Percentiles rank a stretch among this genome's conserved stretches.
phyloP scores from a whole-genome alignment of 2,888 invertebrate genomes.

The Odontocerum albicorne region DNA sequence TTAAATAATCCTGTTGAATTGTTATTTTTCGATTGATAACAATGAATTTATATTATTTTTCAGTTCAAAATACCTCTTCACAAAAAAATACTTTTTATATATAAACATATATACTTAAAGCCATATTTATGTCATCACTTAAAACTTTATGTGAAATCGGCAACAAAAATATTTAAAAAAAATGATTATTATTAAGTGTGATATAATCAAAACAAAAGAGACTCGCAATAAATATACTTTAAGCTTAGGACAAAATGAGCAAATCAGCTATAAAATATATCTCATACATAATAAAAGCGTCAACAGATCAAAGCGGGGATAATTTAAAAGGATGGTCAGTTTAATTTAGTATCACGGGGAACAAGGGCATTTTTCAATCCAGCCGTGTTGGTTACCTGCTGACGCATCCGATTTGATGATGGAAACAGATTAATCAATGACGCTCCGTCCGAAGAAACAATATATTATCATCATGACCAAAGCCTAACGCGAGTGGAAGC shows the following conservation, averaged over 20 bases:
- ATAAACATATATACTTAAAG: too few species aligned
- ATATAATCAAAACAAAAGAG: too few species aligned
- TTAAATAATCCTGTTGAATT: too few species aligned
- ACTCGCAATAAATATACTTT: too few species aligned
- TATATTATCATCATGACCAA: slow-evolving; percentile 12
- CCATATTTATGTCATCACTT: too few species aligned
- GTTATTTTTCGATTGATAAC: too few species aligned
- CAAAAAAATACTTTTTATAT: too few species aligned
- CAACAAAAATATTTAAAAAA: too few species aligned
- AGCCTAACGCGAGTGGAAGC: background rate
- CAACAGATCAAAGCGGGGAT: slow-evolving; percentile 6
- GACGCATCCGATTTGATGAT: slow-evolving; percentile 15
- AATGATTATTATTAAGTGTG: too few species aligned
- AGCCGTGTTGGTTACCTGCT: slow-evolving; percentile 9
- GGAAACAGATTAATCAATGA: slow-evolving; percentile 23
- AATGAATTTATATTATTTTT: too few species aligned
- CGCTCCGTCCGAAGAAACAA: slow-evolving; percentile 3
- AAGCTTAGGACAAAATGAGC: background rate
- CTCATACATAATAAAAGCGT: slow-evolving; percentile 10
- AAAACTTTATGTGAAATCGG: too few species aligned
- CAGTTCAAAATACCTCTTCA: too few species aligned
- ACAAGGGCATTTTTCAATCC: slow-evolving; percentile 8
- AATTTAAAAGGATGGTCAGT: slow-evolving; percentile 3
- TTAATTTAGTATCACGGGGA: slow-evolving; percentile 12
- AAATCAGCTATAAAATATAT: slow-evolving; percentile 3